Conservation (phyloP, 2,888 invertebrate species). For the Loripinus fragilis region DNA sequence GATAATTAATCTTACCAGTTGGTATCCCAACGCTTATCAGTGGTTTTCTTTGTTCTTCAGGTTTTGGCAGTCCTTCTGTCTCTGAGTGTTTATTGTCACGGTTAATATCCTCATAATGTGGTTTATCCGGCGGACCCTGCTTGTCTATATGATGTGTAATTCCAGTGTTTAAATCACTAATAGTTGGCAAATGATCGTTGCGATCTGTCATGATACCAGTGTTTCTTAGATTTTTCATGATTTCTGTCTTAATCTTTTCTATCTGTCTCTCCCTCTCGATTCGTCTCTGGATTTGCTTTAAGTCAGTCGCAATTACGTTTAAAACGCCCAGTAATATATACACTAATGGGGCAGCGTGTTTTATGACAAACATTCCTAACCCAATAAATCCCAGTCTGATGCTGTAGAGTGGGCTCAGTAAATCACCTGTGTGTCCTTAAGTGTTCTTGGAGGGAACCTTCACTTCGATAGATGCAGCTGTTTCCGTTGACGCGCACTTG, state of each 20-base stretch:
- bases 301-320: slow-evolving; percentile 17
- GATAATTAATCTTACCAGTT: neutral
- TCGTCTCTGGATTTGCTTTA: slow-evolving; percentile 19
- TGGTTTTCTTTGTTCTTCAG: neutral
- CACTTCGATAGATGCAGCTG: neutral
- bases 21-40: neutral
- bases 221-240: slow-evolving; percentile 32
- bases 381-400: slow-evolving; percentile 8
- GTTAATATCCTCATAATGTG: neutral
- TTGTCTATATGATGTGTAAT: neutral
- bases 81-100: neutral
- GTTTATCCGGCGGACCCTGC: neutral
- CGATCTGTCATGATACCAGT: slow-evolving; percentile 10
- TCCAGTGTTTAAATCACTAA: neutral
- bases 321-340: neutral
- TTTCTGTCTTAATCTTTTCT: slow-evolving; percentile 25
- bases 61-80: neutral
- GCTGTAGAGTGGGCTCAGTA: neutral
- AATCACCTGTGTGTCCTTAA: neutral
- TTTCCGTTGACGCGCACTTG: neutral
- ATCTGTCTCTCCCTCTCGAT: slow-evolving; percentile 29
- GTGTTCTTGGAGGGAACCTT: neutral
- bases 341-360: neutral
- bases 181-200: neutral
- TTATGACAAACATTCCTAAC: slow-evolving; percentile 2